Evolutionary conservation across 1,140 invertebrate genomes (phyloP).

Genomic region (Drosophila sp.): DNA sequence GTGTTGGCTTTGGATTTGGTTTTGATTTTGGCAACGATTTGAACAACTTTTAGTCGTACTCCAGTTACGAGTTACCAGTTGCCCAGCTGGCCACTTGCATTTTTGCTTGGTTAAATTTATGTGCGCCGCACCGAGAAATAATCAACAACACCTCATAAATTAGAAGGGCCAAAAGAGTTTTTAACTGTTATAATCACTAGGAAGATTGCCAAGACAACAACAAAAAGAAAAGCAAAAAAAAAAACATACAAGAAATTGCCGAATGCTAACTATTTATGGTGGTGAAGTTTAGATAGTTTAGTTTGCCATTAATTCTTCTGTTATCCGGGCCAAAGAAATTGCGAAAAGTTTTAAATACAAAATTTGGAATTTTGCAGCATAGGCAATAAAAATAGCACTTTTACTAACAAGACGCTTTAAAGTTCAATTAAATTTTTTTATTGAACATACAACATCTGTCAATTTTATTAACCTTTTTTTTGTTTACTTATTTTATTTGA

Average conservation of each 20-base stretch:
- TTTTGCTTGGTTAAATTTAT: slow-evolving; percentile 50
- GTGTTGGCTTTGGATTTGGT: slow-evolving; percentile 5
- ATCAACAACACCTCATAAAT: slow-evolving; percentile 77
- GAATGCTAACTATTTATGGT: not conserved
- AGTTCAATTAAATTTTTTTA: no score
- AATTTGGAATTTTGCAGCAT: no score
- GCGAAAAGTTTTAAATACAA: not conserved
- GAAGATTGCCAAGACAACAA: slow-evolving; percentile 28
- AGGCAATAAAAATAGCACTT: no score
- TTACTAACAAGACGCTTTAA: no score
- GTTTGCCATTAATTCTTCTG: not conserved
- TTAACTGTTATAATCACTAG: slow-evolving; percentile 40
- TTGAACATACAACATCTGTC: no score
- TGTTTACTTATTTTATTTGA: no score
- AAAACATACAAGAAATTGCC: not conserved
- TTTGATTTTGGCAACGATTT: slow-evolving; percentile 60
- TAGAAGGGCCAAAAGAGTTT: slow-evolving; percentile 28
- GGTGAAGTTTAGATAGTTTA: not conserved
- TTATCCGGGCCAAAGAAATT: not conserved
- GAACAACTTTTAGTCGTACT: slow-evolving; percentile 38
- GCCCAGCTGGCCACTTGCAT: slow-evolving; percentile 31
- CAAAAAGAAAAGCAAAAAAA: not conserved
- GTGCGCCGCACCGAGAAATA: slow-evolving; percentile 46
- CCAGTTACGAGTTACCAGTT: slow-evolving; percentile 16
- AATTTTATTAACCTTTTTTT: no score